Percentiles rank a stretch among this genome's conserved stretches.
Conservation (phyloP, 1,140 invertebrate genomes). For the Drosophila albomicans region DNA sequence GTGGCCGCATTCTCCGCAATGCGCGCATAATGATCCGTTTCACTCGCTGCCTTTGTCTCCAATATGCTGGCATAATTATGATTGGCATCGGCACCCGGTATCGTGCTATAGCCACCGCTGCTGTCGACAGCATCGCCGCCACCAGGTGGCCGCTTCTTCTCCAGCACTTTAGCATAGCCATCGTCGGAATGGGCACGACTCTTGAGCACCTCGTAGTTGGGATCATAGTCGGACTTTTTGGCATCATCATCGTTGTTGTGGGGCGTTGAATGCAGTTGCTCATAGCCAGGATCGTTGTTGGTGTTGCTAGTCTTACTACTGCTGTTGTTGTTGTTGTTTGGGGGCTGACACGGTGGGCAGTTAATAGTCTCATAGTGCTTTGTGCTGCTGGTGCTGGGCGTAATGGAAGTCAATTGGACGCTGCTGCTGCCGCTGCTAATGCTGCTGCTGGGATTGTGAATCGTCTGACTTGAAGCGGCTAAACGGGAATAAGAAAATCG, state of each 20-base stretch:
- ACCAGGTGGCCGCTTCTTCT: constrained; percentile 63
- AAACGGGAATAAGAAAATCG: neutral
- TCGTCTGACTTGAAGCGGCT: constrained; percentile 23
- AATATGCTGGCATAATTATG: constrained; percentile 84
- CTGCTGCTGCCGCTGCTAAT: constrained; percentile 24
- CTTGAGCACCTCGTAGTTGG: constrained; percentile 90
- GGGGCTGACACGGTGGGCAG: constrained; percentile 51
- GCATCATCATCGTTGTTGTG: constrained; percentile 58
- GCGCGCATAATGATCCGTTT: constrained; percentile 76
- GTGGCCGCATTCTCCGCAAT: constrained; percentile 64
- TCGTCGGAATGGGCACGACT: constrained; percentile 72
- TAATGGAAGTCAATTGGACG: constrained; percentile 10
- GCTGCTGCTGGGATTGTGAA: constrained; percentile 19
- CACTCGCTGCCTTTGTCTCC: constrained; percentile 67
- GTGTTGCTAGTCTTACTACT: constrained; percentile 72
- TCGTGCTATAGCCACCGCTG: constrained; percentile 78
- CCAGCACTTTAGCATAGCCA: constrained; percentile 85
- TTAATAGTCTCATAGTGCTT: constrained; percentile 84
- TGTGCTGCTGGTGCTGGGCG: constrained; percentile 52
- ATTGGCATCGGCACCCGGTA: constrained; percentile 76
- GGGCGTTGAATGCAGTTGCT: constrained; percentile 84
- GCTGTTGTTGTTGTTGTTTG: neutral
- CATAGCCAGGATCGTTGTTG: constrained; percentile 88
- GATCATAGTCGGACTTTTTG: constrained; percentile 86
- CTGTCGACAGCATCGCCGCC: constrained; percentile 51